phyloP scores from a whole-genome alignment of 92 coral and sea anemone species.

The Porites lobata region DNA sequence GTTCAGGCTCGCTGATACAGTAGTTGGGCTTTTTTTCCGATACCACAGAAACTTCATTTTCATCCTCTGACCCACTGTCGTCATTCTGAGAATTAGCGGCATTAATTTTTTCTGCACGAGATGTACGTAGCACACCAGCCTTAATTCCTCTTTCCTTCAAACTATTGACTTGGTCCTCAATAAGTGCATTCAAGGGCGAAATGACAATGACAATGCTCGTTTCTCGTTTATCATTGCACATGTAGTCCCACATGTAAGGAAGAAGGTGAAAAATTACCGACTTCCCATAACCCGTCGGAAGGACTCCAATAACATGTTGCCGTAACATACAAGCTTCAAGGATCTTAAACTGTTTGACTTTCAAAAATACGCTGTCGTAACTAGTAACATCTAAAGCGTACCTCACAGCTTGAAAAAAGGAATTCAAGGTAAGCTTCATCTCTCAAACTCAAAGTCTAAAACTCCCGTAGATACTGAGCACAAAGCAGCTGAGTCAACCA shows the following conservation, averaged over 20 bases:
- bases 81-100: background rate
- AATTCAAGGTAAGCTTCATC: slow-evolving; percentile 25
- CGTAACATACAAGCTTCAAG: slow-evolving; percentile 43
- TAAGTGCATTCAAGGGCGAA: slow-evolving; percentile 57
- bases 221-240: background rate
- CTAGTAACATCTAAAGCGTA: background rate
- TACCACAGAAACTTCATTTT: too few relatives aligned
- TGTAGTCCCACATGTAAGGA: slow-evolving; percentile 56
- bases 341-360: slow-evolving; percentile 54
- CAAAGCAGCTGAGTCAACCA: too few relatives aligned
- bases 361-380: slow-evolving; percentile 42
- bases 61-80: background rate
- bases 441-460: background rate
- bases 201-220: slow-evolving; percentile 47
- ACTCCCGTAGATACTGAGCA: too few relatives aligned
- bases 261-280: slow-evolving; percentile 69
- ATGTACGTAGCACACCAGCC: slow-evolving; percentile 37
- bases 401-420: background rate
- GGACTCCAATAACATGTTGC: slow-evolving; percentile 47
- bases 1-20: background rate
- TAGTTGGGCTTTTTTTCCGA: too few relatives aligned
- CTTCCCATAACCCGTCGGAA: slow-evolving; percentile 69
- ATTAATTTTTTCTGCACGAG: background rate
- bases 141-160: slow-evolving; percentile 45
- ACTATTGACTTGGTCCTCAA: slow-evolving; percentile 54